A percentile compares a stretch with the other conserved stretches of the same genome.
phyloP scores from a whole-genome alignment of 2,888 invertebrate species.

The Polylopha cassiicola region DNA sequence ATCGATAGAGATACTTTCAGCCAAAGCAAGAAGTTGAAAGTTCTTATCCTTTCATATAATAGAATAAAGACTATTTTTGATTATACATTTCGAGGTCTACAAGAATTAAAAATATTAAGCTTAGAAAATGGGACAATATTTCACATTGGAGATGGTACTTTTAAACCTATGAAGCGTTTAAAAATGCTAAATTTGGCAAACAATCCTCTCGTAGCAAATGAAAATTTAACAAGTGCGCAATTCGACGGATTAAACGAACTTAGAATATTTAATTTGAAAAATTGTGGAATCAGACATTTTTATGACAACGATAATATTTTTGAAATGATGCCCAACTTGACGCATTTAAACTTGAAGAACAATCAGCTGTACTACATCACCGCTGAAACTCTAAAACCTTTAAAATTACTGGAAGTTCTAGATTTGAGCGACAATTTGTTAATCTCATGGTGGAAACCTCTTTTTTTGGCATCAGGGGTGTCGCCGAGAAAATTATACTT shows the following conservation, averaged over 20 bases:
- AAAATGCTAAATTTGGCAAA: slow-evolving; percentile 72
- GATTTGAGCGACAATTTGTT: slow-evolving; percentile 74
- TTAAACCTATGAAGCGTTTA: slow-evolving; percentile 59
- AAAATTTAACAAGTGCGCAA: slow-evolving; percentile 53
- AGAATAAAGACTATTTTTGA: slow-evolving; percentile 69
- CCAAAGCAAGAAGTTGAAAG: slow-evolving; percentile 61
- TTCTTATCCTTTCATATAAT: slow-evolving; percentile 74
- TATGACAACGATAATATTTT: slow-evolving; percentile 68
- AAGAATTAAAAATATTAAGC: slow-evolving; percentile 63
- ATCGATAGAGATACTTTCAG: slow-evolving; percentile 68
- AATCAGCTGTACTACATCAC: slow-evolving; percentile 67
- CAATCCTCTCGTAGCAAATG: slow-evolving; percentile 65
- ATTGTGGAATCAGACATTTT: slow-evolving; percentile 67
- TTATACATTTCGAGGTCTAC: slow-evolving; percentile 70
- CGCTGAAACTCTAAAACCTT: slow-evolving; percentile 56
- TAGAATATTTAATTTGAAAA: slow-evolving; percentile 64
- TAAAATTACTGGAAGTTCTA: slow-evolving; percentile 59
- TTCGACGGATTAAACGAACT: slow-evolving; percentile 71
- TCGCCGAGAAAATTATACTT: slow-evolving; percentile 56
- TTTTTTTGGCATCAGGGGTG: slow-evolving; percentile 66
- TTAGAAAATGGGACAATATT: slow-evolving; percentile 74
- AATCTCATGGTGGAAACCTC: slow-evolving; percentile 69
- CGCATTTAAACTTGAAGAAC: slow-evolving; percentile 66
- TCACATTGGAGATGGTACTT: slow-evolving; percentile 65
- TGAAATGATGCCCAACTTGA: slow-evolving; percentile 66